Evolutionary conservation across 2,888 invertebrate species (phyloP).

Genomic region (Ctenicera cuprea): DNA sequence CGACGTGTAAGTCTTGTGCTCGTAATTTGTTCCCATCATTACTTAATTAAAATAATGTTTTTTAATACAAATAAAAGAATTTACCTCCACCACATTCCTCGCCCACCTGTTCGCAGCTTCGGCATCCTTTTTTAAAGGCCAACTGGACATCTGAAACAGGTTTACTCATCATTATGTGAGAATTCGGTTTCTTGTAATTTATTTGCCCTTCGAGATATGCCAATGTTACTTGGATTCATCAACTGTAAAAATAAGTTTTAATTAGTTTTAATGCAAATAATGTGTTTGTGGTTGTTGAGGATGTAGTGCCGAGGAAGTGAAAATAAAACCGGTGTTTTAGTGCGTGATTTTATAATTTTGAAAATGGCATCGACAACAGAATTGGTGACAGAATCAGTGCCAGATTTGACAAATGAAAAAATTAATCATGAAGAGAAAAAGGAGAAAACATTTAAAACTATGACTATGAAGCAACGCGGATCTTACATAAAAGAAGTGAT

Average conservation of each 20-base stretch:
- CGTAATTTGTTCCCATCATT: not conserved
- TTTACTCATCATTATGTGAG: constrained; percentile 39
- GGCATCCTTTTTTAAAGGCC: constrained; percentile 36
- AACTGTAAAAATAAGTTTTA: not conserved
- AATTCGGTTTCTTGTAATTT: constrained; percentile 22
- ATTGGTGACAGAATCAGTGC: constrained; percentile 63
- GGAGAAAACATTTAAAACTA: constrained; percentile 57
- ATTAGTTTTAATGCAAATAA: not conserved
- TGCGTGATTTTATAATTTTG: not conserved
- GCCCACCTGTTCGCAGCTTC: constrained; percentile 28
- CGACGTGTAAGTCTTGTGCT: not conserved
- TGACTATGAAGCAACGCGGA: constrained; percentile 27
- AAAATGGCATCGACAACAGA: constrained; percentile 65
- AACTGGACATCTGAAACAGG: constrained; percentile 37
- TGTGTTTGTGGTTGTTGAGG: not conserved
- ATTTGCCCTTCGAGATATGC: constrained; percentile 15
- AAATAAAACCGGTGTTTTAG: not conserved
- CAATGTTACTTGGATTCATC: not conserved
- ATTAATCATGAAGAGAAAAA: constrained; percentile 16
- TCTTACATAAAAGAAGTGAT: constrained; percentile 44
- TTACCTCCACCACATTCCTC: constrained; percentile 15
- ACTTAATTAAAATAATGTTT: too few relatives aligned
- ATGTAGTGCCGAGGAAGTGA: too few relatives aligned
- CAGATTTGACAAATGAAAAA: constrained; percentile 55
- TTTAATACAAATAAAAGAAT: not conserved